A percentile compares a stretch with the other conserved stretches of the same genome.
Evolutionary conservation across 2,888 invertebrate species (phyloP).

Genomic region (Dendrolimus pini): DNA sequence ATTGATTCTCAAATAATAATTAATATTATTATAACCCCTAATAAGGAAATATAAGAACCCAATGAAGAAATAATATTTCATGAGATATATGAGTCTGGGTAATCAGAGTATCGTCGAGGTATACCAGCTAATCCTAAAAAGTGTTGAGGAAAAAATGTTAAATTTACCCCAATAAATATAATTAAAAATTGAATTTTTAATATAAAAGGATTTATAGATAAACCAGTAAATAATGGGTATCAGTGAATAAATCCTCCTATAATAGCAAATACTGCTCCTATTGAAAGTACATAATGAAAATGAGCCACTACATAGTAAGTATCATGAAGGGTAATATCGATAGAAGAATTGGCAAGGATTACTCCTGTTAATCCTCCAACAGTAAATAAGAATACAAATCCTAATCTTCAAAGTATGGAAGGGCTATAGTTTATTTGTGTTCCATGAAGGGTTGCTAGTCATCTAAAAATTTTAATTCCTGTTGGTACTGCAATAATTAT

Average conservation of each 20-base stretch:
- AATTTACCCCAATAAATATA: conserved; percentile 86
- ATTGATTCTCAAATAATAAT: conserved; percentile 80
- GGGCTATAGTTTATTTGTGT: conserved; percentile 77
- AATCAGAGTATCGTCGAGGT: conserved; percentile 86
- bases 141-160: conserved; percentile 90
- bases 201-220: conserved; percentile 74
- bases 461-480: conserved; percentile 89
- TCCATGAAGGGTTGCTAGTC: conserved; percentile 83
- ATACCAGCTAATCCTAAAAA: conserved; percentile 76
- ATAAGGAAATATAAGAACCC: conserved; percentile 79
- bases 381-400: conserved; percentile 87
- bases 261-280: conserved; percentile 88
- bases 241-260: conserved; percentile 84
- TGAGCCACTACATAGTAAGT: conserved; percentile 92
- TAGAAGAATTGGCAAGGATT: conserved; percentile 83
- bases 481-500: conserved; percentile 93
- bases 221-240: conserved; percentile 81
- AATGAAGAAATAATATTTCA: conserved; percentile 83
- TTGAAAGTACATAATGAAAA: conserved; percentile 88
- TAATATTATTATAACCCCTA: conserved; percentile 76
- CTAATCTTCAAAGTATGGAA: conserved; percentile 80
- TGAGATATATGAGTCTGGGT: conserved; percentile 79
- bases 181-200: conserved; percentile 82
- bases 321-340: conserved; percentile 87
- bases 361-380: conserved; percentile 83